Evolutionary conservation across 2,113 vertebrate genomes (phyloP).

Genomic region (Opisthocomus hoazin): DNA sequence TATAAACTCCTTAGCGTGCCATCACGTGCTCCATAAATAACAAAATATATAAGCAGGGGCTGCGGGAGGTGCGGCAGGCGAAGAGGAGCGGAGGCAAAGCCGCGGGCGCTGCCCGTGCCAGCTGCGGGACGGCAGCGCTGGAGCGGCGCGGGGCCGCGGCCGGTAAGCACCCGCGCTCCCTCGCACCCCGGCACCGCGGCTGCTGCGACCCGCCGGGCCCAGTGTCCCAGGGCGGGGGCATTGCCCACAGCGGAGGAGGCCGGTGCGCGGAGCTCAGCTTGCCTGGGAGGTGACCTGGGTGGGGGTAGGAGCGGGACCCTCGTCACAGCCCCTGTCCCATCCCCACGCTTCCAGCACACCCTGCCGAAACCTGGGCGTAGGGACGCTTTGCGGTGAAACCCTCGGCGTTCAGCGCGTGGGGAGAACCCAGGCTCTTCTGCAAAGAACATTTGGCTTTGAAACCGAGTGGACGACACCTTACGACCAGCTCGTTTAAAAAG

Average conservation of each 20-base stretch:
- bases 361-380: not conserved
- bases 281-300: not conserved
- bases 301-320: not conserved
- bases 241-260: not conserved
- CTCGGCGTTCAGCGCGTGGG: fast-evolving
- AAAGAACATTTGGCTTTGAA: not conserved
- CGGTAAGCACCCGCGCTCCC: constrained; percentile 11
- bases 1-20: constrained; percentile 53
- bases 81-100: not conserved
- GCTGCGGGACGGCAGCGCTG: not conserved
- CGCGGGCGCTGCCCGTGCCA: not conserved
- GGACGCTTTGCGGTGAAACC: not conserved
- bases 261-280: not conserved
- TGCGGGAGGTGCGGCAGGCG: not conserved
- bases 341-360: fast-evolving
- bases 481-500: not conserved
- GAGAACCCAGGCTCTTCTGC: not conserved
- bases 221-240: not conserved
- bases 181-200: too few species aligned
- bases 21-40: constrained; percentile 58
- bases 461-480: not conserved
- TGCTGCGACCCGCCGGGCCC: not conserved
- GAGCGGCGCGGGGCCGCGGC: too few species aligned
- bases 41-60: constrained; percentile 44
- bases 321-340: not conserved